Evolutionary conservation across 1,140 invertebrate genomes (phyloP).

Genomic region (Drosophila repletoides): DNA sequence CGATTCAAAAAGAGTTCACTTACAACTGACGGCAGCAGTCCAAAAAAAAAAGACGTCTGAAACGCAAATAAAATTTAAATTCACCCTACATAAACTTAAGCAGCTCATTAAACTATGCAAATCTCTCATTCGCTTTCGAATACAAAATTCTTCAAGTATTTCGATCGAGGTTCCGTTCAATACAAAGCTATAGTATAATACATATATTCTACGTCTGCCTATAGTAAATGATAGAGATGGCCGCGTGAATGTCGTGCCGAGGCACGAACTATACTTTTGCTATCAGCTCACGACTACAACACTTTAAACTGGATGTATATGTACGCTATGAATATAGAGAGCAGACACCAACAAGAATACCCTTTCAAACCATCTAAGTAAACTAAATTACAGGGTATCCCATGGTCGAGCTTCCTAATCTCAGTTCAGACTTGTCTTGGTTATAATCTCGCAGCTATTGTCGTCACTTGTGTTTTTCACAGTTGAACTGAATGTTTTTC

Average conservation of each 20-base stretch:
- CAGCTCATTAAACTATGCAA: constrained; percentile 59
- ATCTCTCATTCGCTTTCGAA: constrained; percentile 31
- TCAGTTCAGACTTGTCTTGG: too few relatives aligned
- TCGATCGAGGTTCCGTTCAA: background rate
- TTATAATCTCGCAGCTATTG: background rate
- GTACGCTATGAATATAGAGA: too few relatives aligned
- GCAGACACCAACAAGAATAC: too few relatives aligned
- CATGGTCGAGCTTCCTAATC: too few relatives aligned
- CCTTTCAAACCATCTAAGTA: too few relatives aligned
- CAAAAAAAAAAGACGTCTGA: constrained; percentile 9
- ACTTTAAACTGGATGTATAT: too few relatives aligned
- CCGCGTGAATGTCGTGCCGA: too few relatives aligned
- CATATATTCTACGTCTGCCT: background rate
- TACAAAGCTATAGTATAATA: background rate
- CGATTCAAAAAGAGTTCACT: constrained; percentile 29
- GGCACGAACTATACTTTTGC: too few relatives aligned
- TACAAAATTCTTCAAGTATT: background rate
- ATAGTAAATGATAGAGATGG: too few relatives aligned
- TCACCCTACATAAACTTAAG: constrained; percentile 5
- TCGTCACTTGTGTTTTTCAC: background rate
- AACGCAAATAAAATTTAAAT: constrained; percentile 47
- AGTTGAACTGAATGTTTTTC: background rate
- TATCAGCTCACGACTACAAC: too few relatives aligned
- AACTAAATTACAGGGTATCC: too few relatives aligned
- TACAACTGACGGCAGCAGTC: constrained; percentile 31